A percentile compares a stretch with the other conserved stretches of the same genome.
phyloP scores from a whole-genome alignment of 2,888 invertebrate species.

The Candidula unifasciata region DNA sequence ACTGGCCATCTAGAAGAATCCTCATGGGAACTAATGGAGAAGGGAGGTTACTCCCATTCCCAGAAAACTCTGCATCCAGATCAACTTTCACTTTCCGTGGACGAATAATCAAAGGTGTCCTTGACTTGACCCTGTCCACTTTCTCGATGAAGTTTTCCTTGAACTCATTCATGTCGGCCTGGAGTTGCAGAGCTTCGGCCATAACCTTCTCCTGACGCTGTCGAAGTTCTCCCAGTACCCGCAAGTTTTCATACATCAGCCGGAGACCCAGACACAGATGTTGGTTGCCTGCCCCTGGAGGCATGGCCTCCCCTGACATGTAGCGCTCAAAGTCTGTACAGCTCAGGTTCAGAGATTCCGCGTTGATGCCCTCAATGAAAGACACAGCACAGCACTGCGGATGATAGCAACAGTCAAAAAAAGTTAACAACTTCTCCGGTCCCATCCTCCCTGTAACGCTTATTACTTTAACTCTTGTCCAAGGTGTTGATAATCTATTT shows the following conservation, averaged over 20 bases:
- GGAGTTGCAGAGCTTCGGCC: conserved; percentile 83
- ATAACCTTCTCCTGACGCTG: conserved; percentile 82
- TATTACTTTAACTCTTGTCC: too few species aligned
- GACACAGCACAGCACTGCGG: conserved; percentile 95
- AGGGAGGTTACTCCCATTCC: conserved; percentile 80
- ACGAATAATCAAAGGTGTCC: conserved; percentile 82
- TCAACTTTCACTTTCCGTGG: conserved; percentile 81
- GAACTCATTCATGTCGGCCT: conserved; percentile 85
- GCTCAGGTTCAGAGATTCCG: conserved; percentile 93
- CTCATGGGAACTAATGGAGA: conserved; percentile 80
- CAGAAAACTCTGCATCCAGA: conserved; percentile 81
- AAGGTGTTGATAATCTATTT: too few species aligned
- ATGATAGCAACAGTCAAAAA: neutral
- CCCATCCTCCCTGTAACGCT: too few species aligned
- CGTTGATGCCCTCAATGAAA: conserved; percentile 96
- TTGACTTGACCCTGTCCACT: conserved; percentile 85
- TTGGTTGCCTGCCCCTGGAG: conserved; percentile 87
- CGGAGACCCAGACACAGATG: conserved; percentile 83
- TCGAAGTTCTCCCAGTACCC: conserved; percentile 84
- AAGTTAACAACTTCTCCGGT: neutral
- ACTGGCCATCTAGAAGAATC: conserved; percentile 11
- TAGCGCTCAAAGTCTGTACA: conserved; percentile 94
- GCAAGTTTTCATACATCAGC: conserved; percentile 88
- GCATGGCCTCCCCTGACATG: conserved; percentile 92
- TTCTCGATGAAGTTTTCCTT: conserved; percentile 86